Evolutionary conservation across 2,888 invertebrate species (phyloP), one percentile per base, ranked within the genome.

Genomic region (Himalopsyche tibetana): DNA sequence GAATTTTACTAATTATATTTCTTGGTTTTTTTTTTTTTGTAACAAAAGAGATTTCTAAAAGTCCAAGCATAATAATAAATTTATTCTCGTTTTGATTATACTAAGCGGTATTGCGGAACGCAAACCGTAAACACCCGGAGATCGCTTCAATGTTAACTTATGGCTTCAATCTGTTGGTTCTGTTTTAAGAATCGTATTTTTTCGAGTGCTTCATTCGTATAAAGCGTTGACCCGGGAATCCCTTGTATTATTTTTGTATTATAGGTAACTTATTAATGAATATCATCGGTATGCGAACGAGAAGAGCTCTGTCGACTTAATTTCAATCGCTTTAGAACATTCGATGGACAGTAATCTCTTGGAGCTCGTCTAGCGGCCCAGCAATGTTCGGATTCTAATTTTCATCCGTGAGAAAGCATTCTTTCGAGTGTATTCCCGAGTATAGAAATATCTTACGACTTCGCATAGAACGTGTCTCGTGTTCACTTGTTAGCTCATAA

Each of bases 171-270:
- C 81, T 36, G n/a, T 42, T 36, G 80, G 80, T 82, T 82, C 82
- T 82, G 82, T 82, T 82, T 82, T 82, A 82, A 82, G 82, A 82
- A 82, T 81, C 51, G 42, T 42, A 12, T 51, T 45, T 40, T 56
- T 63, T 63, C 63, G 63, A 63, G 28, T 9, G 63, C 63, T 63
- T 28, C 63, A 63, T 63, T 63, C 63, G 11, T n/a, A 11, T 63
- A 2, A 63, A 19, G 8, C 63, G 8, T 63, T 28, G 63, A 19
- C 19, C 63, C 63, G 19, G 63, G 63, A 19, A 56, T 2, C 56
- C 8, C 63, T 63, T 63, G 63, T 19, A 63, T 63, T 63, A 63
- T 63, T 63, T 63, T 63, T 63, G 19, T 63, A 63, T 63, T 63
- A 63, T 63, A 63, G 63, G 63, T 63, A 63, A 63, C 63, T 63